Evolutionary conservation across 2,888 invertebrate species (phyloP), one percentile per base, ranked within the genome.

Genomic region (Cantharis nigra): DNA sequence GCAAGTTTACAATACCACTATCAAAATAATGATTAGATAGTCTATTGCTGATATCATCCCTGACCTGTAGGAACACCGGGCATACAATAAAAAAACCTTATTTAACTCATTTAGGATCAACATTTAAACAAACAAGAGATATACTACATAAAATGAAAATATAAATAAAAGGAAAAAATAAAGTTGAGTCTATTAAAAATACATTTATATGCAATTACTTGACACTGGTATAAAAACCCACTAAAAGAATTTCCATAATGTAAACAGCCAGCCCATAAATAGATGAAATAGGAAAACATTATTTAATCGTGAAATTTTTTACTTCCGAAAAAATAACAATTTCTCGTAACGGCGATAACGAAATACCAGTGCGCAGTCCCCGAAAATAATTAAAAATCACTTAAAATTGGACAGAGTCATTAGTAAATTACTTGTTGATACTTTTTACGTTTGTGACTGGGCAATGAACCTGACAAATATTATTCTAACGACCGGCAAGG

Each of bases 21-120:
- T 81, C 81, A 78, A 78, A 80, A 76, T 75, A 28, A 72, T 20
- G 76, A 76, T 78, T 76, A 78, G 73, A 71, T 63, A 73, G 75
- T 75, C 76, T 78, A 63, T 76, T 70, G 33, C 76, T 76, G 78
- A 78, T 78, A 78, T 64, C 70, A 78, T 75, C 78, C 78, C 78
- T 78, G 78, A 78, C 78, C 78, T 78, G 78, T 72, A 75, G 75
- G 70, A 71, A 49, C 72, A 70, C 71, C 69, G 72, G 62, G 77
- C 4, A 63, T 65, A 33, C 3, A 33, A 13, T 69, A 72, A 18
- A 62, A 71, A 71, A 70, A 70, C 5, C 9, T 30, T 3, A 30
- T 30, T 30, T 30, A 30, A 30, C 28, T 23, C 11, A 7, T 16
- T 64, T 64, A 20, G 10, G 20, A 64, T 64, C 64, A 64, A 64